Conservation (phyloP, 2,113 vertebrate species). For the Datnioides undecimradiatus region DNA sequence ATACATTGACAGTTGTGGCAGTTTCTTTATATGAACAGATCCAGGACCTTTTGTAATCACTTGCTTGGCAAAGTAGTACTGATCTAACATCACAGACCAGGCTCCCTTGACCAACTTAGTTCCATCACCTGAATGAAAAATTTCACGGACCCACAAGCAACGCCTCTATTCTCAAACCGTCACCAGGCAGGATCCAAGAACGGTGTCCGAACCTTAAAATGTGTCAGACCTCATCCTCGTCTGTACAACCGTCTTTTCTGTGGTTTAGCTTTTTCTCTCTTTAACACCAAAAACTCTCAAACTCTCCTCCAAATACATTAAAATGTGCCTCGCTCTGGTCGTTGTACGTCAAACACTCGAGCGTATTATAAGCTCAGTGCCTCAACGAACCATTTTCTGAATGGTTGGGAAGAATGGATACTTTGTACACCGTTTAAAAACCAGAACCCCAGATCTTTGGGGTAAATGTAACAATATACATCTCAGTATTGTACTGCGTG, state of each 20-base stretch:
- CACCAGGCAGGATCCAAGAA: neutral
- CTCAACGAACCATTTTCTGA: constrained; percentile 48
- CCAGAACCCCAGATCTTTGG: constrained; percentile 52
- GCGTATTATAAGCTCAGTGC: constrained; percentile 49
- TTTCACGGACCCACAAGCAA: neutral
- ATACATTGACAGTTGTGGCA: constrained; percentile 81
- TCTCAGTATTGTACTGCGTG: constrained; percentile 69
- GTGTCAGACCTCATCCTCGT: constrained; percentile 30
- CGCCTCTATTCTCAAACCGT: neutral
- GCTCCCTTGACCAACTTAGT: constrained; percentile 1
- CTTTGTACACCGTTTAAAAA: constrained; percentile 70
- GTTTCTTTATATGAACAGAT: constrained; percentile 72
- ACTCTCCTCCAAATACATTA: constrained; percentile 63
- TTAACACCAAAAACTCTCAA: constrained; percentile 26
- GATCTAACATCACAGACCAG: constrained; percentile 53
- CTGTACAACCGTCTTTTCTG: constrained; percentile 26
- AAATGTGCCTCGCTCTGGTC: constrained; percentile 67
- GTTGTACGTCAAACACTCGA: constrained; percentile 55
- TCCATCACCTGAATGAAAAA: constrained; percentile 13
- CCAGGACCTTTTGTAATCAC: constrained; percentile 35
- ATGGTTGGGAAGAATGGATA: constrained; percentile 55
- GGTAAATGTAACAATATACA: constrained; percentile 72
- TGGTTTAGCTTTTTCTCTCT: constrained; percentile 29
- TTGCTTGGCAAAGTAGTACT: constrained; percentile 44
- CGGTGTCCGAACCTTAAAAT: constrained; percentile 18